Percentiles rank a stretch among this genome's conserved stretches.
Evolutionary conservation across 2,888 invertebrate species (phyloP).

Genomic region (Steinernema hermaphroditum): DNA sequence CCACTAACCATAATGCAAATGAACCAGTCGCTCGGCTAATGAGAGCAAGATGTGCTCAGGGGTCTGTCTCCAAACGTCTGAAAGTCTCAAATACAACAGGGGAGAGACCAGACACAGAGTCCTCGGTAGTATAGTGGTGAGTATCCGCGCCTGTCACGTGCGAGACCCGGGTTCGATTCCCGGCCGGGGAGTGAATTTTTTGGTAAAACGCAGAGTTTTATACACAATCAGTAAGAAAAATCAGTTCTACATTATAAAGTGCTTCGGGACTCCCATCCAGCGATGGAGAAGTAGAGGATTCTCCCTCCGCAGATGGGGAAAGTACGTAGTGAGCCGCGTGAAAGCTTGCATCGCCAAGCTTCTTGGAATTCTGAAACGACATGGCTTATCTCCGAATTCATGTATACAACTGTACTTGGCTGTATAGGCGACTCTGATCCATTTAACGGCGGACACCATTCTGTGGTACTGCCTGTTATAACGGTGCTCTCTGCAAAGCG

Average conservation of each 20-base stretch:
- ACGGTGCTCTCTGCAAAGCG: neutral
- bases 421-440: slow-evolving; percentile 10
- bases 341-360: neutral
- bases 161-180: slow-evolving; percentile 31
- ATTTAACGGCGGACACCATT: neutral
- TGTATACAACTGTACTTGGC: neutral
- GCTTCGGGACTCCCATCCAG: neutral
- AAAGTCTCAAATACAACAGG: neutral
- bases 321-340: neutral
- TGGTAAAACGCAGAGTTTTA: no score
- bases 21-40: neutral
- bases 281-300: neutral
- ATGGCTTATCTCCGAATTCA: no score
- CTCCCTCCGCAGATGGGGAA: neutral
- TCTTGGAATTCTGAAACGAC: neutral
- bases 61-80: neutral
- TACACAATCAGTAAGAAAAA: neutral
- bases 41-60: neutral
- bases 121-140: no score
- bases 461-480: neutral
- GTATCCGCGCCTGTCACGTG: no score
- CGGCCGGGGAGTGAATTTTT: slow-evolving; percentile 27
- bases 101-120: neutral
- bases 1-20: neutral
- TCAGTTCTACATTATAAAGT: neutral